Conservation (phyloP, 2,113 vertebrate genomes). For the Syngnathus typhle region DNA sequence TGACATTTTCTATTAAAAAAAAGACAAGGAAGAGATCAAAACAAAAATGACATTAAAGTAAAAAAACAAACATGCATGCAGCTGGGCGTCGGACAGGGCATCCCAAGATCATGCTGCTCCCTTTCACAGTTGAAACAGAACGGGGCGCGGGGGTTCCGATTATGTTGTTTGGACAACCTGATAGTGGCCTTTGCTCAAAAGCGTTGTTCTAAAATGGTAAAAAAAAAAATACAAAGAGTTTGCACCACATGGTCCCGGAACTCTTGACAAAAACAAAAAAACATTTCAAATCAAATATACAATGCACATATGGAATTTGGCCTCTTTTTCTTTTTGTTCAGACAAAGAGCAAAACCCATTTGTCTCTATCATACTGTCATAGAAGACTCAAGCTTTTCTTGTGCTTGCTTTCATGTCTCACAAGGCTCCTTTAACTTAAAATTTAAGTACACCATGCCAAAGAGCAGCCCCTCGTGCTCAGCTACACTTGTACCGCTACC, state of each 20-base stretch:
- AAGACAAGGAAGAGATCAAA: slow-evolving; percentile 22
- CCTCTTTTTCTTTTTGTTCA: slow-evolving; percentile 32
- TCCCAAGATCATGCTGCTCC: slow-evolving; percentile 94
- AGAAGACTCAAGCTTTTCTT: slow-evolving; percentile 80
- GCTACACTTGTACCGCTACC: slow-evolving; percentile 1
- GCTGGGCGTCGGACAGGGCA: slow-evolving; percentile 77
- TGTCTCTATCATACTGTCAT: slow-evolving; percentile 40
- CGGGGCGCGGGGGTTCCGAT: slow-evolving; percentile 1
- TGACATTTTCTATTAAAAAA: slow-evolving; percentile 68
- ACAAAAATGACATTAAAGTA: slow-evolving; percentile 30
- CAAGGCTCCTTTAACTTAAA: slow-evolving; percentile 40
- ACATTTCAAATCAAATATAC: slow-evolving; percentile 16
- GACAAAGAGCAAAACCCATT: slow-evolving; percentile 69
- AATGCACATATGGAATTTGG: slow-evolving; percentile 43
- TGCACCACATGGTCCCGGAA: slow-evolving; percentile 49
- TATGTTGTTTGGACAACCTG: slow-evolving; percentile 29
- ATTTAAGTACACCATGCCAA: slow-evolving; percentile 13
- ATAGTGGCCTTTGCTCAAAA: slow-evolving; percentile 34
- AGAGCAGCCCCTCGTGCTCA: slow-evolving; percentile 16
- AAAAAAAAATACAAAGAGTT: slow-evolving; percentile 70
- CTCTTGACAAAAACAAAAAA: slow-evolving; percentile 54
- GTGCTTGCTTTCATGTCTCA: slow-evolving; percentile 82
- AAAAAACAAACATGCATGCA: slow-evolving; percentile 81
- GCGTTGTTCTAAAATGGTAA: slow-evolving; percentile 5
- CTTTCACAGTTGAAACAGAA: slow-evolving; percentile 71